These are phyloP conservation scores for Gymnobelideus leadbeateri DNA, from an alignment of 2,113 vertebrate species.

Conservation along the genomic window DNA sequence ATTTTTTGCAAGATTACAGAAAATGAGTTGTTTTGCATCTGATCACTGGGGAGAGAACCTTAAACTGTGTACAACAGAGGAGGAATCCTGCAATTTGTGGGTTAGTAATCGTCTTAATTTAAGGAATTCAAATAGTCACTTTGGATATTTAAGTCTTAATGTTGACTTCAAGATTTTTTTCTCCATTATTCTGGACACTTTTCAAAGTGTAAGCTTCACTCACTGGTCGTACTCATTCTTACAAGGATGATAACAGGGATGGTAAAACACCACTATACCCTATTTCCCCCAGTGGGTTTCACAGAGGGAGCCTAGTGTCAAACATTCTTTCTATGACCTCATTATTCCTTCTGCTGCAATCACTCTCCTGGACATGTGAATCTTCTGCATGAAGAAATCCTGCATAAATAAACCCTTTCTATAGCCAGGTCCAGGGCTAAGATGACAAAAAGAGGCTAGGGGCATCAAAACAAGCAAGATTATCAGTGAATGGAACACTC, in stretches of 20 bases:
- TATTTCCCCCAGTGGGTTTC: neutral
- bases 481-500: neutral
- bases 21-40: neutral
- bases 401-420: neutral
- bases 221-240: constrained; percentile 5
- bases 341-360: constrained; percentile 21
- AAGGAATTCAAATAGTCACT: neutral
- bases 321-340: constrained; percentile 31
- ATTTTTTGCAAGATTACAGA: neutral
- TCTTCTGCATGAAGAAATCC: constrained; percentile 14
- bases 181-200: neutral
- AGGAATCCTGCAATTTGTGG: neutral
- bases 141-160: neutral
- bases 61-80: neutral
- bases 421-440: neutral
- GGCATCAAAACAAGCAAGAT: neutral
- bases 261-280: neutral
- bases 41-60: neutral
- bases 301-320: constrained; percentile 12
- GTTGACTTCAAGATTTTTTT: constrained; percentile 2
- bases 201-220: neutral
- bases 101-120: neutral
- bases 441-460: neutral
- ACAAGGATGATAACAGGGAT: neutral
- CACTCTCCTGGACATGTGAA: neutral